Evolutionary conservation across 2,888 invertebrate genomes (phyloP).

Genomic region (Lasioglossum leucozonium): DNA sequence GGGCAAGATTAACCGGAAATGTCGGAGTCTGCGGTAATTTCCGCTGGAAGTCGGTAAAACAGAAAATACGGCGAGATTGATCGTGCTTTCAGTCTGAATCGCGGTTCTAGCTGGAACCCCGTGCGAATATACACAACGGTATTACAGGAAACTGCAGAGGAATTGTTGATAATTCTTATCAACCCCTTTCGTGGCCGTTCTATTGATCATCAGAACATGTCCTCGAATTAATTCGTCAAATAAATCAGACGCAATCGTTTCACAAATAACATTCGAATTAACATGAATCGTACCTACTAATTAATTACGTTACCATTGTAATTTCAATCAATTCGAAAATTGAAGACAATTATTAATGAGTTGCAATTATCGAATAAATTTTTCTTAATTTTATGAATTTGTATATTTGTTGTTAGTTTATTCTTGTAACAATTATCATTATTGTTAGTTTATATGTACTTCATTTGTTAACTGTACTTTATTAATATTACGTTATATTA

Average conservation of each 20-base stretch:
- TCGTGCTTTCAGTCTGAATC: constrained; percentile 42
- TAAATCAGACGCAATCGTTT: neutral
- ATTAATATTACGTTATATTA: no score
- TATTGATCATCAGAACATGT: neutral
- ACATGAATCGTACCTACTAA: neutral
- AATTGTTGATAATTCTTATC: constrained; percentile 37
- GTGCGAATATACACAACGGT: constrained; percentile 51
- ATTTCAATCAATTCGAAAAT: neutral
- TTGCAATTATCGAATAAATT: neutral
- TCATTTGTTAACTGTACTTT: no score
- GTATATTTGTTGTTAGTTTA: no score
- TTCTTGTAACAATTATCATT: no score
- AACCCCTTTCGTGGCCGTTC: neutral
- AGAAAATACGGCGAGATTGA: constrained; percentile 61
- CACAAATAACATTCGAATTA: neutral
- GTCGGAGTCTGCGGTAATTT: constrained; percentile 65
- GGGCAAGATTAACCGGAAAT: constrained; percentile 70
- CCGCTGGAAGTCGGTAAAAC: constrained; percentile 72
- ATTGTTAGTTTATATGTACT: no score
- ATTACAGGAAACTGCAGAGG: constrained; percentile 68
- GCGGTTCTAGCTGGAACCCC: constrained; percentile 55
- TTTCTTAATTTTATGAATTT: no score
- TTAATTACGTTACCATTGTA: neutral
- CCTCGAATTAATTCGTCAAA: neutral
- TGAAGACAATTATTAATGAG: neutral